phyloP scores from a whole-genome alignment of 30 jellyfish, hydroid and myxozoan genomes.

The Phacellophora camtschatica region DNA sequence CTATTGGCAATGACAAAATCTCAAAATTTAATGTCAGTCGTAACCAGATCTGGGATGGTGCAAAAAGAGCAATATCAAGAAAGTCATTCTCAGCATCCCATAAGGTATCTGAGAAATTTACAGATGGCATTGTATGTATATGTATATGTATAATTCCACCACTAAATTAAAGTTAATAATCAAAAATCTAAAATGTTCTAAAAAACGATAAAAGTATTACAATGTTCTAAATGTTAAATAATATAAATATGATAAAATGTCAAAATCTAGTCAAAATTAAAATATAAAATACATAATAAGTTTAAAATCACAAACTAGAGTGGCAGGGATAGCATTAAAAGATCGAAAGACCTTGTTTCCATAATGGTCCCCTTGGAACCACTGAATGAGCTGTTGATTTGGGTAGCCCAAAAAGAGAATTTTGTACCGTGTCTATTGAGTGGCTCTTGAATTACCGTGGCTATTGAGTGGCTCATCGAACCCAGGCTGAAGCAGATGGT shows the following conservation, averaged over 20 bases:
- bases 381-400: constrained; percentile 53
- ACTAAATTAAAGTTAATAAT: no score
- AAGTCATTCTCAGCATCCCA: constrained; percentile 52
- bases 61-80: constrained; percentile 52
- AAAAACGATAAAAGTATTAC: no score
- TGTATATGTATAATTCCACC: no score
- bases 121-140: constrained; percentile 50
- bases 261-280: no score
- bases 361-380: no score
- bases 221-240: no score
- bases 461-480: constrained; percentile 43
- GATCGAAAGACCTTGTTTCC: no score
- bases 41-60: constrained; percentile 60
- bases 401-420: constrained; percentile 60
- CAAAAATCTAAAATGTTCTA: no score
- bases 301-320: no score
- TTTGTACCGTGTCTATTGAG: constrained; percentile 47
- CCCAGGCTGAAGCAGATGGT: constrained; percentile 52
- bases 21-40: constrained; percentile 51
- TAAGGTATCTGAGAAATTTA: constrained; percentile 50
- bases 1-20: constrained; percentile 38
- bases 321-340: no score
- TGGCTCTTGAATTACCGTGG: constrained; percentile 49
- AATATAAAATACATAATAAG: no score
- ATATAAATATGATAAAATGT: no score